phyloP scores from a whole-genome alignment of 2,797 vertebrate genomes.

The Mormyrops attenuatus region DNA sequence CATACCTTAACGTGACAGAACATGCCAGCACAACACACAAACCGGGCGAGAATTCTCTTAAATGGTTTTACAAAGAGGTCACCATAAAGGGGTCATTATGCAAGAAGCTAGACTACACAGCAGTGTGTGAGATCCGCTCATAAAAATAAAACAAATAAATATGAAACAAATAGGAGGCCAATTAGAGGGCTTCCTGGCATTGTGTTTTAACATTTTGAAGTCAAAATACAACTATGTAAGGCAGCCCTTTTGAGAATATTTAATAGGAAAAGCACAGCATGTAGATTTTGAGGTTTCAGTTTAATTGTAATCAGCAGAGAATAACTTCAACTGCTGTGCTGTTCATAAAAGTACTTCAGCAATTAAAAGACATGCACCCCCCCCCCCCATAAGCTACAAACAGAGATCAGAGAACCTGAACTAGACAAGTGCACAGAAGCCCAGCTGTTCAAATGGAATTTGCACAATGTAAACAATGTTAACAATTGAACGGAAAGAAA shows the following conservation, averaged over 20 bases:
- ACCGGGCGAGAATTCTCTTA: background rate
- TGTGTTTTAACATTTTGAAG: slow-evolving; percentile 4
- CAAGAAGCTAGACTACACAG: background rate
- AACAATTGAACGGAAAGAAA: slow-evolving; percentile 4
- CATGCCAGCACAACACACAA: background rate
- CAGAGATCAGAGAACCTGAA: background rate
- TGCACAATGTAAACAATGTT: background rate
- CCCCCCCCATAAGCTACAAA: background rate
- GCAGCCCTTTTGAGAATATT: background rate
- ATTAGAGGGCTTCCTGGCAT: slow-evolving; percentile 12
- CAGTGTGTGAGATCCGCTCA: slow-evolving; percentile 8
- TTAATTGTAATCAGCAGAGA: slow-evolving; percentile 3
- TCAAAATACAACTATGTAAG: background rate
- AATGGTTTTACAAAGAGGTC: background rate
- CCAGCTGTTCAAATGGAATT: slow-evolving; percentile 9
- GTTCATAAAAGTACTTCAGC: background rate
- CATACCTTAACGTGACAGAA: background rate
- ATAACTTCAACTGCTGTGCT: background rate
- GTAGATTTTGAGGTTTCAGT: background rate
- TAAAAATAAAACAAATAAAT: slow-evolving; percentile 10
- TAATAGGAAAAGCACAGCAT: slow-evolving; percentile 3
- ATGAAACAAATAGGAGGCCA: slow-evolving; percentile 11
- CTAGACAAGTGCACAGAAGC: background rate
- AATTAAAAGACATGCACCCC: background rate
- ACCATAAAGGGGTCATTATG: background rate